Evolutionary conservation across 2,888 invertebrate genomes (phyloP).

Genomic region (Brenthis hecate): DNA sequence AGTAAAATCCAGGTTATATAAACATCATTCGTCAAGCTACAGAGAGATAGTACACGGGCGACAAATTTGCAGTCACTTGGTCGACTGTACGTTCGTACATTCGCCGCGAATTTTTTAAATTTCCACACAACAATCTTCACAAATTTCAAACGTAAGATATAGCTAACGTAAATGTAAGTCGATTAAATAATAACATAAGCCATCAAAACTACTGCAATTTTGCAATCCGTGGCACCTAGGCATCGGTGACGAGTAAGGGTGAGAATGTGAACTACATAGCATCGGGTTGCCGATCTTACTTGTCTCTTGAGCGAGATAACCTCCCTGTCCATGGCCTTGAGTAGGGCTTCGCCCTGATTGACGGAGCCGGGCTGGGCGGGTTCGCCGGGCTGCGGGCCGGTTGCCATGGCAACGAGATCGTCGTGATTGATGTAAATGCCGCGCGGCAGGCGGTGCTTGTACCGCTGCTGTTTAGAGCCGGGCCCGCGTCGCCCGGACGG

Average conservation of each 20-base stretch:
- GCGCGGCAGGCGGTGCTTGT: slow-evolving; percentile 94
- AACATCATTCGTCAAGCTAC: slow-evolving; percentile 17
- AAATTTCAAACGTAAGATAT: background rate
- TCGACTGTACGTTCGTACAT: background rate
- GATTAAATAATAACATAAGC: background rate
- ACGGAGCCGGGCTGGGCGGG: slow-evolving; percentile 72
- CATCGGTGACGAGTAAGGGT: slow-evolving; percentile 55
- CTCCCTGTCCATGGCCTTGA: slow-evolving; percentile 96
- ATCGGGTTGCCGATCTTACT: slow-evolving; percentile 86
- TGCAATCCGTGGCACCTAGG: slow-evolving; percentile 18
- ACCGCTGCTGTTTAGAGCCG: slow-evolving; percentile 78
- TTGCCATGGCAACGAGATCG: slow-evolving; percentile 95
- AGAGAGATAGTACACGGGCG: slow-evolving; percentile 9
- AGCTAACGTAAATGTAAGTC: background rate
- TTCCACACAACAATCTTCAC: background rate
- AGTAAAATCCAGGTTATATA: slow-evolving; percentile 31
- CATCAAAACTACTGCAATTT: slow-evolving; percentile 36
- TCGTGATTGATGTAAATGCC: slow-evolving; percentile 99
- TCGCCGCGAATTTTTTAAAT: background rate
- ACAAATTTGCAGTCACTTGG: slow-evolving; percentile 18
- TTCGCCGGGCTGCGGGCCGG: slow-evolving; percentile 85
- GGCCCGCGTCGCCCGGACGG: slow-evolving; percentile 83
- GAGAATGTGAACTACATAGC: slow-evolving; percentile 70
- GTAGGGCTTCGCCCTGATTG: slow-evolving; percentile 90
- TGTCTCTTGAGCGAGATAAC: slow-evolving; percentile 96